Percentiles rank a stretch among this genome's conserved stretches.
These are phyloP conservation scores for Agonopterix arenella DNA, from an alignment of 2,888 invertebrate genomes.

Conservation along the genomic window DNA sequence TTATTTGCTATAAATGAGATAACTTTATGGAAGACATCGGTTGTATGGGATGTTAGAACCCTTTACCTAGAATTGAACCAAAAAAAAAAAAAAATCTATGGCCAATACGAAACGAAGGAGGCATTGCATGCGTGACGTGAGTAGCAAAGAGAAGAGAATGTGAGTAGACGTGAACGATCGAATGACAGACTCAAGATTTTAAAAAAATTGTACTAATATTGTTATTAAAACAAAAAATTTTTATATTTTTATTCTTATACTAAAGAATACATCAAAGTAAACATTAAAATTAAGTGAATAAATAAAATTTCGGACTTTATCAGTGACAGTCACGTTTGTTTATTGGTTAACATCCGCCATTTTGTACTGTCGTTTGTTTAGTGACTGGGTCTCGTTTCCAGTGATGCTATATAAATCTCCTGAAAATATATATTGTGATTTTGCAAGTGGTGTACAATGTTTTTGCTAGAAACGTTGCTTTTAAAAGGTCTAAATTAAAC, in stretches of 20 bases:
- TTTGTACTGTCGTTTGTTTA: constrained; percentile 77
- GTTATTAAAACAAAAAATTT: constrained; percentile 54
- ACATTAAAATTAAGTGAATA: constrained; percentile 42
- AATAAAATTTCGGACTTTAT: constrained; percentile 32
- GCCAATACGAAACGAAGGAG: neutral
- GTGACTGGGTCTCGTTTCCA: constrained; percentile 63
- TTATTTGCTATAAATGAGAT: too few species aligned
- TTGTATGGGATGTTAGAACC: too few species aligned
- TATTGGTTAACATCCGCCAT: constrained; percentile 77
- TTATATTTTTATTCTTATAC: constrained; percentile 57
- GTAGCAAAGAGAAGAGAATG: constrained; percentile 2
- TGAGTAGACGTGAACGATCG: constrained; percentile 22
- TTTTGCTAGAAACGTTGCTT: constrained; percentile 65
- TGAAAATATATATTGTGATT: constrained; percentile 57
- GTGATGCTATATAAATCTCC: constrained; percentile 62
- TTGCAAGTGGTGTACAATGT: constrained; percentile 66
- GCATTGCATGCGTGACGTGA: constrained; percentile 37
- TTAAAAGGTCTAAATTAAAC: constrained; percentile 56
- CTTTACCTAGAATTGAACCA: too few species aligned
- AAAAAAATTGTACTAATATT: constrained; percentile 55
- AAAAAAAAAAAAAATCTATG: too few species aligned
- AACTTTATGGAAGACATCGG: too few species aligned
- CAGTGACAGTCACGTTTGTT: constrained; percentile 73
- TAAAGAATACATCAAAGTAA: constrained; percentile 33
- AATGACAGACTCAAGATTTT: constrained; percentile 65